These are phyloP conservation scores for Pristionchus maxplancki DNA, from an alignment of 2,888 invertebrate genomes.

Conservation along the genomic window DNA sequence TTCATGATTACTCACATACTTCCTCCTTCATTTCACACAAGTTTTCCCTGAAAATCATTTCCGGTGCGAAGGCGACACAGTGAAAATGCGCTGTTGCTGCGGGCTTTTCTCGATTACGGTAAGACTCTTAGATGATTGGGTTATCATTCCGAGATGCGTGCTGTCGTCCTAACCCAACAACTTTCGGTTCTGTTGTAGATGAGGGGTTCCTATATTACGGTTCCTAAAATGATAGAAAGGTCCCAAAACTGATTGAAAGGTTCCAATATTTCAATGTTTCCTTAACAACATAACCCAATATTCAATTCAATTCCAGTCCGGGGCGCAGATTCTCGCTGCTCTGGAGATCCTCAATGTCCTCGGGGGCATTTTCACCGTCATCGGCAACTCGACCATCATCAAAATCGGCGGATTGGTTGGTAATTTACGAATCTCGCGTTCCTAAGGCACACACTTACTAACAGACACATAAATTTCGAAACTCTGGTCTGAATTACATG, in stretches of 20 bases:
- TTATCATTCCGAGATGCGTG: neutral
- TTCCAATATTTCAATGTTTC: neutral
- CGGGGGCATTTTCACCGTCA: neutral
- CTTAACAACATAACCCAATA: neutral
- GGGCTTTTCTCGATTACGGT: neutral
- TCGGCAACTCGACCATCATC: too few species aligned
- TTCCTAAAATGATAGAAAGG: too few species aligned
- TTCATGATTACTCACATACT: too few species aligned
- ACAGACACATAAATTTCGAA: too few species aligned
- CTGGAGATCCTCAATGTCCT: neutral
- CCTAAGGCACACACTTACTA: too few species aligned
- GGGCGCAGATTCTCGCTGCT: neutral
- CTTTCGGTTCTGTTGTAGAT: neutral
- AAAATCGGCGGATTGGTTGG: too few species aligned
- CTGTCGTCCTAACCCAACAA: neutral
- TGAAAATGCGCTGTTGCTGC: neutral
- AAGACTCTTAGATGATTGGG: neutral
- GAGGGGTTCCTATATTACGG: neutral
- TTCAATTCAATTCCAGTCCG: neutral
- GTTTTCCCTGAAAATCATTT: too few species aligned
- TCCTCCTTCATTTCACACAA: too few species aligned
- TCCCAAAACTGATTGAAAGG: too few species aligned
- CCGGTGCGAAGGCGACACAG: too few species aligned
- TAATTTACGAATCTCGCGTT: too few species aligned
- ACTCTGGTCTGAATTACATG: too few species aligned